Evolutionary conservation across 2,888 invertebrate genomes (phyloP), one percentile per base, ranked within the genome.

Genomic region (Quadroppia sp.): DNA sequence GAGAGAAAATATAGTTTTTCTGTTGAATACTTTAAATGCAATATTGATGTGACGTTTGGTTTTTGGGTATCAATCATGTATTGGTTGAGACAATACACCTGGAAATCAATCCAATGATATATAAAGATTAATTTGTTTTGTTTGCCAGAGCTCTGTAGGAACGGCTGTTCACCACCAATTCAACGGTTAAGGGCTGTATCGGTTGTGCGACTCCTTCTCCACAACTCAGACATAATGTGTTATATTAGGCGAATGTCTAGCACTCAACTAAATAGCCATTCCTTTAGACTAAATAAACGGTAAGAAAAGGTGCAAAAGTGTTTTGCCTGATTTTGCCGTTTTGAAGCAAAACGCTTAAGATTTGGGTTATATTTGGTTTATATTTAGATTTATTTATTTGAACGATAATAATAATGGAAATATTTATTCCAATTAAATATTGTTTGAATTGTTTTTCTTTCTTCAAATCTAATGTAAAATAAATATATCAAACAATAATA

Each of bases 11-110:
- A 23, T 4, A 40, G 23, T 23, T 3, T 67, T 59, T 67, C 3
- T 23, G 20, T 9, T 67, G 23, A 67, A 67, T 67, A 67, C 40
- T 20, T 40, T 36, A 23, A 67, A 67, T 36, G 67, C 40, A 40
- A 67, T 36, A 23, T 56, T 40, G 2, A 67, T 32, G 36, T 64
- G 32, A 64, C n/a, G 67, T 67, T 67, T 40, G 23, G 40, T n/a
- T n/a, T n/a, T 67, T 23, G 42, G 40, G 40, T 40, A 67, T 67
- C 67, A 67, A 67, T 67, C 67, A 67, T 67, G n/a, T n/a, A 67
- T 13, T 20, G 20, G 15, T 67, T 67, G 67, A 67, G 36, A 67
- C 67, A 67, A 67, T 67, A 6, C 67, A 67, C 67, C 67, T 67
- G 67, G n/a, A 67, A 67, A 40, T 67, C 23, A 23, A 67, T 67